phyloP scores from a whole-genome alignment of 2,113 vertebrate species.

The Anseranas semipalmata region DNA sequence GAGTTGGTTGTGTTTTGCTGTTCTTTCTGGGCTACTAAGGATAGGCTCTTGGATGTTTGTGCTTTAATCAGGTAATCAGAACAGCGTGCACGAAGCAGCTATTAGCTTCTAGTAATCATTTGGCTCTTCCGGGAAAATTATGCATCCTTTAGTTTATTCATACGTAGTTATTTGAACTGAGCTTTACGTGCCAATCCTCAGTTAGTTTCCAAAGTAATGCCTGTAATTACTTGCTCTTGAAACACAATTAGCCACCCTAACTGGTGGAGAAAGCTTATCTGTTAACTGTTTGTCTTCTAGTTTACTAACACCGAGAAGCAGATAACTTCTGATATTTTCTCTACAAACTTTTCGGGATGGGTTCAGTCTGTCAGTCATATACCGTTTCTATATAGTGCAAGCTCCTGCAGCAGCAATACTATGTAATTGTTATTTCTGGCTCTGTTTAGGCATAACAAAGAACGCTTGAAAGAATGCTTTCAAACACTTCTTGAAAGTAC shows the following conservation, averaged over 20 bases:
- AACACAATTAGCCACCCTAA: constrained; percentile 8
- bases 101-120: constrained; percentile 42
- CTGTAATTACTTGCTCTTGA: constrained; percentile 4
- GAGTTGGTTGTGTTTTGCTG: background rate
- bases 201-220: constrained; percentile 25
- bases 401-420: background rate
- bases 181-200: constrained; percentile 17
- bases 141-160: constrained; percentile 42
- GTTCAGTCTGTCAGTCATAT: background rate
- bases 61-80: constrained; percentile 40
- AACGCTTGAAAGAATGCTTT: constrained; percentile 18
- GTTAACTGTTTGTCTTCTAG: background rate
- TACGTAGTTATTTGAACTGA: constrained; percentile 47
- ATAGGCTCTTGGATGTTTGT: background rate
- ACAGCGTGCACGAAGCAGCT: background rate
- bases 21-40: background rate
- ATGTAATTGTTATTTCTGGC: constrained; percentile 8
- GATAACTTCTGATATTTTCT: background rate
- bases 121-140: background rate
- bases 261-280: background rate
- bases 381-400: background rate
- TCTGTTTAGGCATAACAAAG: constrained; percentile 25
- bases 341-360: background rate
- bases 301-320: background rate
- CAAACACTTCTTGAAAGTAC: constrained; percentile 4